phyloP scores from a whole-genome alignment of 2,113 vertebrate species.

The Oreochromis aureus region DNA sequence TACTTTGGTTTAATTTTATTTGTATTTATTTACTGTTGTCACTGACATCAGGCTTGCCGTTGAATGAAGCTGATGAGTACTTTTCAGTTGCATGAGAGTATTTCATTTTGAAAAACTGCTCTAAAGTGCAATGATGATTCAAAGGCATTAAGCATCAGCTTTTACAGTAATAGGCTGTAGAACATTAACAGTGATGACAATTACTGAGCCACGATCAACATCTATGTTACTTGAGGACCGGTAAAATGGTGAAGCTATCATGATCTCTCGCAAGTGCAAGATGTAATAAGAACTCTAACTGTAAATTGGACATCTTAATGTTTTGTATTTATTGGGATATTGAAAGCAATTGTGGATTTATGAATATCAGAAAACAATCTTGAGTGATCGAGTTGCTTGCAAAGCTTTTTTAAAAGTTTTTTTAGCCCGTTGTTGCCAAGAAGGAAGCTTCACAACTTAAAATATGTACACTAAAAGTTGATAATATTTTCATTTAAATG shows the following conservation, averaged over 20 bases:
- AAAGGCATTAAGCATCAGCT: conserved; percentile 39
- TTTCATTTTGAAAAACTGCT: neutral
- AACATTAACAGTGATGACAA: conserved; percentile 14
- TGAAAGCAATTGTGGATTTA: neutral
- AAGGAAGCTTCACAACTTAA: neutral
- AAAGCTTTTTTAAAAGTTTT: neutral
- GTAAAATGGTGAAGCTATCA: conserved; percentile 21
- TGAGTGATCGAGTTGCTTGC: neutral
- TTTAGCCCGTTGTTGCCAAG: neutral
- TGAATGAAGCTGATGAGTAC: neutral
- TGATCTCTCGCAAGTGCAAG: conserved; percentile 18
- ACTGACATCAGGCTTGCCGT: neutral
- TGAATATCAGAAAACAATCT: neutral
- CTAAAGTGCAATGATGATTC: conserved; percentile 18
- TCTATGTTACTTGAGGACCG: conserved; percentile 37
- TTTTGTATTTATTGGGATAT: neutral
- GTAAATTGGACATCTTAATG: conserved; percentile 25
- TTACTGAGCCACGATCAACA: conserved; percentile 28
- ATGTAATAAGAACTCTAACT: conserved; percentile 52
- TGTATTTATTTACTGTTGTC: neutral
- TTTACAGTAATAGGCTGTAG: conserved; percentile 21
- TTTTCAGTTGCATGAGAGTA: neutral
- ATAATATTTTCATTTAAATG: neutral
- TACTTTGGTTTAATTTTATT: neutral
- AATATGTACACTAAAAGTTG: neutral